Percentiles rank a stretch among this genome's conserved stretches.
These are phyloP conservation scores for Tetragnatha montana DNA, from an alignment of 2,888 invertebrate species.

Conservation along the genomic window DNA sequence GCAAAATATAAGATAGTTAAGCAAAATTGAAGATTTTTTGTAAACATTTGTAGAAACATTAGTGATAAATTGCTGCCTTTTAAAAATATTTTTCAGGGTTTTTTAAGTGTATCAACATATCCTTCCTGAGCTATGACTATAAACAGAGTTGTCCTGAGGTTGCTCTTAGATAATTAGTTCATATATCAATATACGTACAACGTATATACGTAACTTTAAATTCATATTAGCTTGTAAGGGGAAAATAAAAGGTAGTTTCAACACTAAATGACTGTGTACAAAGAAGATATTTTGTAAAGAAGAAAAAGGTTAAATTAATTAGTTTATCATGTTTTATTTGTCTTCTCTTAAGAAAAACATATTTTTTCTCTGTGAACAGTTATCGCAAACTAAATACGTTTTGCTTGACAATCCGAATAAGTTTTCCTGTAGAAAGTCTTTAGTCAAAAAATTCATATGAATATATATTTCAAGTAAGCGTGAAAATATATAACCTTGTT, in stretches of 20 bases:
- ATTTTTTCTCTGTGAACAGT: background rate
- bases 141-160: conserved; percentile 53
- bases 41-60: background rate
- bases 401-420: conserved; percentile 60
- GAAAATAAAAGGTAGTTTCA: background rate
- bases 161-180: conserved; percentile 54
- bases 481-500: too few relatives aligned
- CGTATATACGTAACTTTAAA: conserved; percentile 68
- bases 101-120: conserved; percentile 53
- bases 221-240: conserved; percentile 45
- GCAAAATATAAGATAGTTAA: background rate
- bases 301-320: conserved; percentile 13
- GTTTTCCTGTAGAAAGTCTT: conserved; percentile 5
- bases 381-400: conserved; percentile 43
- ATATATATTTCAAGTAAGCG: background rate
- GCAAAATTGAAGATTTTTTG: background rate
- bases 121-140: conserved; percentile 61
- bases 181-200: conserved; percentile 68
- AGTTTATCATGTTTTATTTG: background rate
- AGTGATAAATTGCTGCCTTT: conserved; percentile 38
- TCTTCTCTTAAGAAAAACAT: background rate
- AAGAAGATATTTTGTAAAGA: conserved; percentile 5
- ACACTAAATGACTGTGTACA: background rate
- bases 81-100: conserved; percentile 20
- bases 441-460: background rate